Base-by-base conservation (phyloP, 2,113 vertebrate genomes). In the Crotalus helleri region DNA sequence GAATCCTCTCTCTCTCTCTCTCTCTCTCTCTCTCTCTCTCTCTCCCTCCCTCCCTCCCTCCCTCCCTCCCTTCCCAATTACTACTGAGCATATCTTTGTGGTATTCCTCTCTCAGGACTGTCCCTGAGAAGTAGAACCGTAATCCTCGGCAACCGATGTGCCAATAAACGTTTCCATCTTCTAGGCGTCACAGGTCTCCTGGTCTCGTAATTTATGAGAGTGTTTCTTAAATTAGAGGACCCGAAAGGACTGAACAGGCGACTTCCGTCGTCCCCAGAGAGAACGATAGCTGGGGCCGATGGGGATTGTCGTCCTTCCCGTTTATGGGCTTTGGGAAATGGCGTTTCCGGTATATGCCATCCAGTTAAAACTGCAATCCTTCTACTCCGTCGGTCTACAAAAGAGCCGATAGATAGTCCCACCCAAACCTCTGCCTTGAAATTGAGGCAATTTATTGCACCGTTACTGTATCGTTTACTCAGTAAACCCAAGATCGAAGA, bases 21-120 rank as follows among this genome's bases (percentile, higher is more conserved):
- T 55, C 61, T 5, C 26, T 5, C 10, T 13, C 2, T 10, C n/a
- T 5, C 64, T 15, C 17, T 0, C 33, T 46, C 12, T 13, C 33
- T 3, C 33, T 5, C 64, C 2, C 17, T 0, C 33, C 0, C 12
- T 4, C 54, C 0, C 1, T 54, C 61, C 1, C 26, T 5, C 10
- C 5, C 2, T 11, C 33, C 5, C 64, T 15, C 17, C 0, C 33
- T 46, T 4, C n/a, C n/a, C 33, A 17, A 21, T 7, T 81, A 74
- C 69, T 33, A 74, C 13, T 33, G 17, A 21, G 74, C 17, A 7
- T 44, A 44, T 44, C 33, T 81, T 4, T 81, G 33, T 21, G 74
- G 33, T 44, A 39, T 19, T 81, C 33, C 33, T 44, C 74, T 81
- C 33, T 44, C 69, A 19, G 33, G 17, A 44, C 3, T 81, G 19